Evolutionary conservation across 2,888 invertebrate species (phyloP).

Genomic region (Watsonalla cultraria): DNA sequence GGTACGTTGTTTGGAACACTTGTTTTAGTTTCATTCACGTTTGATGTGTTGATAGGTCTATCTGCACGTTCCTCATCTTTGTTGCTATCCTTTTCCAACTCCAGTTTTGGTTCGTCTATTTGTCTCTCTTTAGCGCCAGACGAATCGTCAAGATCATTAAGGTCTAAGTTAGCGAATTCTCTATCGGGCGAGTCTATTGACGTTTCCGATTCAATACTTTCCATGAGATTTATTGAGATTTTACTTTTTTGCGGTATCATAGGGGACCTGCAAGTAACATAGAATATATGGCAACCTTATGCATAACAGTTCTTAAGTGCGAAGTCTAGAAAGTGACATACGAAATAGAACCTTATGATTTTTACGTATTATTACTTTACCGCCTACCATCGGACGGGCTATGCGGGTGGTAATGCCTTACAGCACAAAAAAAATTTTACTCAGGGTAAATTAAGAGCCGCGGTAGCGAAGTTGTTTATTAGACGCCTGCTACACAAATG

Average conservation of each 20-base stretch:
- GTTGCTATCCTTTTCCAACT: slow-evolving; percentile 36
- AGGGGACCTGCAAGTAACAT: slow-evolving; percentile 59
- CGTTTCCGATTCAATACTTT: slow-evolving; percentile 74
- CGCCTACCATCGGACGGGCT: no score
- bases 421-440: no score
- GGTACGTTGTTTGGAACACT: slow-evolving; percentile 46
- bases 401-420: no score
- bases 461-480: no score
- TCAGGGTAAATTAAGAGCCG: no score
- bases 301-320: no score
- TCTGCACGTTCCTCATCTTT: slow-evolving; percentile 53
- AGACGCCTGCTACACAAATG: no score
- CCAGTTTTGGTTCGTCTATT: slow-evolving; percentile 33
- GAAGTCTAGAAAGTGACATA: no score
- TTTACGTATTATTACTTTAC: no score
- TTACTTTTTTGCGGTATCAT: slow-evolving; percentile 70
- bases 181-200: slow-evolving; percentile 71
- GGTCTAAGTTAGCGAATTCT: slow-evolving; percentile 65
- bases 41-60: slow-evolving; percentile 13
- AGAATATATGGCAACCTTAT: neutral
- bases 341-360: no score
- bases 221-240: slow-evolving; percentile 75
- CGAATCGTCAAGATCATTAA: slow-evolving; percentile 62
- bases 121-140: slow-evolving; percentile 45
- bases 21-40: slow-evolving; percentile 35